Base-by-base conservation (phyloP, 2,888 invertebrate species). In the Phaonia tiefii region DNA sequence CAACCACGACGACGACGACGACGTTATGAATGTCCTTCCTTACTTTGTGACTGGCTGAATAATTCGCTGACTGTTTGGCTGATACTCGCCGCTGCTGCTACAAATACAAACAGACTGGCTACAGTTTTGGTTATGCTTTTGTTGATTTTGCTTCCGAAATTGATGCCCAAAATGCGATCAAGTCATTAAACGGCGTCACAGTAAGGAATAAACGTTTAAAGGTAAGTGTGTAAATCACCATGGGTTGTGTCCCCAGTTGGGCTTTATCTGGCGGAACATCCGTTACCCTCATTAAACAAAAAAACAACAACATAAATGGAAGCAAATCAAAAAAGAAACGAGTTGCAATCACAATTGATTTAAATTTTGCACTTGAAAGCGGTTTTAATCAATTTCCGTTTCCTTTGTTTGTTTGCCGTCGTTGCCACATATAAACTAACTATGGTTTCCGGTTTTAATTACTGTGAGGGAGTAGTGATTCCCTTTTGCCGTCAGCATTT, bases 111-210 rank as follows among this genome's bases (percentile, higher is more conserved):
- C 92, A 96, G 93, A 97, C 98, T 90, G 97, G 97, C 65, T 98
- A 98, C 92, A 98, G 98, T 91, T 98, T 96, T 91, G 98, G 98
- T 51, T 98, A 98, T 91, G 98, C 98, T 49, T 98, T 98, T 91
- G 97, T 98, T 58, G 98, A 98, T 91, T 98, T 96, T 91, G 93
- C 94, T 71, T 94, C 94, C 78, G 95, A 96, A 83, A 95, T 95
- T 88, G 97, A 98, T 91, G 98, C 98, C 44, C 91, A 94, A 73
- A 93, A 95, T 85, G 98, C 98, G 63, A 97, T 98, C 84, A 94
- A 95, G 86, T 94, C 95, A 54, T 93, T 98, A 86, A 98, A 98
- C 90, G 98, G 98, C 39, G 94, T 95, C 84, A 95, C 95, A 90
- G 94, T 97, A 85, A 96, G 97, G 90, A 97, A 97, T 91, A 98